phyloP scores from a whole-genome alignment of 1,140 invertebrate genomes.

The Brachionus angularis region DNA sequence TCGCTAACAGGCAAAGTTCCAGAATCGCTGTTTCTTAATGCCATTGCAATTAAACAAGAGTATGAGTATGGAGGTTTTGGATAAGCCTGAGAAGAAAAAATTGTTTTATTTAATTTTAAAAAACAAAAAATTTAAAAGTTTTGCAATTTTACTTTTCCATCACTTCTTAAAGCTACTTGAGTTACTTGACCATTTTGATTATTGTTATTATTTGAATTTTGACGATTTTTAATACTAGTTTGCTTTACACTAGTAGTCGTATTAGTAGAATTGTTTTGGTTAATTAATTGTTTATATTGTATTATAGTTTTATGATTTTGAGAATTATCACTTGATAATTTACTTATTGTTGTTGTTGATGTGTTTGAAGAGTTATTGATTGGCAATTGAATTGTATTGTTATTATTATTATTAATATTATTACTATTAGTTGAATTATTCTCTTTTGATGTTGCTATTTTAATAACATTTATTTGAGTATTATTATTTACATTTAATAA shows the following conservation, averaged over 20 bases:
- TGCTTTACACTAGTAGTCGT: conserved; percentile 18
- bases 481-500: too few relatives aligned
- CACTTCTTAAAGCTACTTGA: conserved; percentile 32
- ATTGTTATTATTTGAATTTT: conserved; percentile 8
- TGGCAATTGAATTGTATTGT: conserved; percentile 16
- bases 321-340: conserved; percentile 10
- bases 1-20: conserved; percentile 92
- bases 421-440: background rate
- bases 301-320: conserved; percentile 35
- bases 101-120: background rate
- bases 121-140: too few relatives aligned
- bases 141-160: conserved; percentile 29
- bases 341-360: background rate
- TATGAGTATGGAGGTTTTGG: conserved; percentile 96
- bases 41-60: conserved; percentile 93
- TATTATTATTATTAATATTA: background rate
- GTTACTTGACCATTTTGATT: conserved; percentile 18
- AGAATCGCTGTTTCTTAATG: conserved; percentile 86
- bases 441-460: too few relatives aligned
- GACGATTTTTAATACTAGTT: conserved; percentile 20
- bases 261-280: background rate
- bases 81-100: conserved; percentile 62
- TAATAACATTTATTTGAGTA: conserved; percentile 33
- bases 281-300: conserved; percentile 37
- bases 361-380: conserved; percentile 10